Conservation (phyloP, 2,888 invertebrate genomes). For the Quadroppia sp. region DNA sequence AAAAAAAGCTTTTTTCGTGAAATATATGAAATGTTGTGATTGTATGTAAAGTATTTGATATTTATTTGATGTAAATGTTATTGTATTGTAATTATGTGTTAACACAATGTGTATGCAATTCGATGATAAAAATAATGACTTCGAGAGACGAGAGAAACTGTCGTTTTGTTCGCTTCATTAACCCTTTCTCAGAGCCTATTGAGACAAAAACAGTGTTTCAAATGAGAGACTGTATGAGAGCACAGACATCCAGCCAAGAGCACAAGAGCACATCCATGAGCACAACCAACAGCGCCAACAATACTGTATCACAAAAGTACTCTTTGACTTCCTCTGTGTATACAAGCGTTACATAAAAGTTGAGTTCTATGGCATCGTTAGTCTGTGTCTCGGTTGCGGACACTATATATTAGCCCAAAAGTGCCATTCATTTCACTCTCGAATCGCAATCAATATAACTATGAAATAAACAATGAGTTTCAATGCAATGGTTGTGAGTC, state of each 20-base stretch:
- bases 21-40: no score
- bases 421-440: neutral
- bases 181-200: slow-evolving; percentile 20
- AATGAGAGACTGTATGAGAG: neutral
- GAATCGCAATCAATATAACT: slow-evolving; percentile 6
- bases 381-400: neutral
- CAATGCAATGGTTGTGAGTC: slow-evolving; percentile 25
- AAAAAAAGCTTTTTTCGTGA: no score
- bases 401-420: slow-evolving; percentile 12
- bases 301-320: neutral
- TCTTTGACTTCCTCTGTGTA: slow-evolving; percentile 25
- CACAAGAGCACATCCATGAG: neutral
- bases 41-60: no score
- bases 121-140: slow-evolving; percentile 25
- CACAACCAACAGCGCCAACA: neutral
- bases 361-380: neutral
- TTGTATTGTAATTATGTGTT: neutral
- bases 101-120: slow-evolving; percentile 4
- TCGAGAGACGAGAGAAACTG: neutral
- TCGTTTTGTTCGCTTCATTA: slow-evolving; percentile 28
- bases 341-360: slow-evolving; percentile 23
- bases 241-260: no score
- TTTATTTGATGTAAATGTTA: neutral
- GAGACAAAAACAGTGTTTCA: slow-evolving; percentile 1
- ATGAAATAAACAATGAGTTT: slow-evolving; percentile 26